Percentiles rank a stretch among this genome's conserved stretches.
phyloP scores from a whole-genome alignment of 2,797 vertebrate species.

The Sebastes matsubarae region DNA sequence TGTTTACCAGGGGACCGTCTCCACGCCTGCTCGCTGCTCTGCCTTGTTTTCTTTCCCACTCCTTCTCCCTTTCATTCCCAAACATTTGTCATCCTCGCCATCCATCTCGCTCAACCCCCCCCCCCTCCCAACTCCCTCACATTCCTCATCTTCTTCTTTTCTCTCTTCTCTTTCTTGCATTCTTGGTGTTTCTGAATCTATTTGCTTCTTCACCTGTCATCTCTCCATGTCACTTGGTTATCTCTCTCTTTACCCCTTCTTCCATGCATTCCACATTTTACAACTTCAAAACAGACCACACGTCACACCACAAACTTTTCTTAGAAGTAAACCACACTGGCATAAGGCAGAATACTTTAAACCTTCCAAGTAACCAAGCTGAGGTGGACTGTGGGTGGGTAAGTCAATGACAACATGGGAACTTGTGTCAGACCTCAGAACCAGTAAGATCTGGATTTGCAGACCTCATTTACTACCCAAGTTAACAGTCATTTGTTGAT shows the following conservation, averaged over 20 bases:
- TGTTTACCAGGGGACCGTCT: slow-evolving; percentile 65
- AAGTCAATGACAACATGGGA: slow-evolving; percentile 12
- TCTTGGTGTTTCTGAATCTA: background rate
- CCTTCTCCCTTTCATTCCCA: slow-evolving; percentile 24
- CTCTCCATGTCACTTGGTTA: background rate
- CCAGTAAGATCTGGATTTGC: background rate
- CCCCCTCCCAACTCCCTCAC: background rate
- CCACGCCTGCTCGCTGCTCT: slow-evolving; percentile 33
- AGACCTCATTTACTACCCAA: background rate
- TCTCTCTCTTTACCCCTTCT: background rate
- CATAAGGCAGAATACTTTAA: background rate
- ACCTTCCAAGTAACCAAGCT: slow-evolving; percentile 4
- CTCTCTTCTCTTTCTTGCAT: background rate
- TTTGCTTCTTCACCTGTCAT: background rate
- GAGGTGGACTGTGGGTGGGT: background rate
- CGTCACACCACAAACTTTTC: slow-evolving; percentile 14
- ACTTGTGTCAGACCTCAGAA: background rate
- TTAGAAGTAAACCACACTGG: slow-evolving; percentile 33
- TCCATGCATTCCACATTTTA: background rate
- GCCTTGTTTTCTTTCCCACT: slow-evolving; percentile 42
- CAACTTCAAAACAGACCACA: slow-evolving; percentile 17
- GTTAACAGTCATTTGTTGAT: background rate
- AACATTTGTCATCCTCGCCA: slow-evolving; percentile 4
- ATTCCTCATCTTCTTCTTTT: background rate
- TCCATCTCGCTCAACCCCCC: background rate